Evolutionary conservation across 1,140 invertebrate species (phyloP).

Genomic region (Eulimnadia texana): DNA sequence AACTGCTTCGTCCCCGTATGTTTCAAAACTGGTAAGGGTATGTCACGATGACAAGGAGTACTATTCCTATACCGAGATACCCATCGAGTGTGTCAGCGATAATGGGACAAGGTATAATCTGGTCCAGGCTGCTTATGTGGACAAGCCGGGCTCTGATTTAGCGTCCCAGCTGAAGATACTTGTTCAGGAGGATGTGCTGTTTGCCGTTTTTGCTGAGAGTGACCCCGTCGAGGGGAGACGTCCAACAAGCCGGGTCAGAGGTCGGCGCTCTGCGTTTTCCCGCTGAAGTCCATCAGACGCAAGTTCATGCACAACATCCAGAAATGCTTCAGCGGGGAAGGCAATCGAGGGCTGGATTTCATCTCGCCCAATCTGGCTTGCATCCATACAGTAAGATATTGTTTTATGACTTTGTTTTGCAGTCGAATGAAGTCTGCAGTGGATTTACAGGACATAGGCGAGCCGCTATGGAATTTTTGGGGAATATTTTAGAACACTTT

Average conservation of each 20-base stretch:
- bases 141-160: background rate
- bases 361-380: background rate
- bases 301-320: background rate
- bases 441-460: too few relatives aligned
- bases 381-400: conserved; percentile 28
- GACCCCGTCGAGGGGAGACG: background rate
- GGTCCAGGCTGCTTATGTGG: background rate
- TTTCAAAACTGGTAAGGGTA: background rate
- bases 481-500: too few relatives aligned
- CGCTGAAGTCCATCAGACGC: background rate
- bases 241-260: background rate
- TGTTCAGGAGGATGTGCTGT: background rate
- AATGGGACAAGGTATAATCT: background rate
- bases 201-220: background rate
- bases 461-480: background rate
- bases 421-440: too few relatives aligned
- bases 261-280: background rate
- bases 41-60: background rate
- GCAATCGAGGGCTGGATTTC: background rate
- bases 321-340: background rate
- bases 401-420: conserved; percentile 14
- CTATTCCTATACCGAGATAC: background rate
- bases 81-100: background rate
- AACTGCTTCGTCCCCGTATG: background rate
- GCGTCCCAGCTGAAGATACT: background rate